Base-by-base conservation (phyloP, 2,113 vertebrate genomes). In the Podilymbus podiceps region DNA sequence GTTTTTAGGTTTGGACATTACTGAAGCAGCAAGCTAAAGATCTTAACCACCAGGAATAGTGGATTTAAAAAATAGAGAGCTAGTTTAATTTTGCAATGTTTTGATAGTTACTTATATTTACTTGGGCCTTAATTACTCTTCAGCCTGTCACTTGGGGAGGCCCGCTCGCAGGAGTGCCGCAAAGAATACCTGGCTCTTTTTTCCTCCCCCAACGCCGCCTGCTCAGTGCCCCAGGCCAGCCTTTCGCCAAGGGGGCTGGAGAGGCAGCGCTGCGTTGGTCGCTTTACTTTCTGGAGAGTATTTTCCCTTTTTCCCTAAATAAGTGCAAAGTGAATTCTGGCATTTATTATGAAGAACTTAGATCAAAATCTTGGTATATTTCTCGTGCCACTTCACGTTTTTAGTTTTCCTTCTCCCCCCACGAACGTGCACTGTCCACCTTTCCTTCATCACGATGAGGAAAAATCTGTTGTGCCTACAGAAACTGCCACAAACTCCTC, bases 381-480 rank as follows among this genome's bases (percentile, higher is more conserved):
- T 28, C n/a, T 77, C 12, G 0, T 4, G n/a, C 20, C 78, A 12
- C 33, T 53, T 27, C 38, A 23, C 2, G 0, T 4, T 25, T 89
- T 73, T 3, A 21, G 27, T 47, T 89, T 56, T 74, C 14, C 42
- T 75, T 59, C 47, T 89, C 12, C 33, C n/a, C 17, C 80, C 46
- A 52, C 21, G 44, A 56, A 1, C 4, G 4, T 6, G 4, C 20
- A 4, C 18, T 7, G 35, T 31, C 8, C 12, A 8, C 44, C 38
- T 86, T 71, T 80, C 33, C 21, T 79, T 14, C 11, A 16, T 27
- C 20, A 44, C 8, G 8, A 2, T 4, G 23, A 83, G 55, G 49
- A 35, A 78, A 52, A 64, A 63, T 14, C 46, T 38, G 9, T 35
- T 31, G 15, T 18, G 44, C 52, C n/a, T 53, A 23, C 19, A 64